Evolutionary conservation across 2,888 invertebrate species (phyloP).

Genomic region (Eretmocerus hayati): DNA sequence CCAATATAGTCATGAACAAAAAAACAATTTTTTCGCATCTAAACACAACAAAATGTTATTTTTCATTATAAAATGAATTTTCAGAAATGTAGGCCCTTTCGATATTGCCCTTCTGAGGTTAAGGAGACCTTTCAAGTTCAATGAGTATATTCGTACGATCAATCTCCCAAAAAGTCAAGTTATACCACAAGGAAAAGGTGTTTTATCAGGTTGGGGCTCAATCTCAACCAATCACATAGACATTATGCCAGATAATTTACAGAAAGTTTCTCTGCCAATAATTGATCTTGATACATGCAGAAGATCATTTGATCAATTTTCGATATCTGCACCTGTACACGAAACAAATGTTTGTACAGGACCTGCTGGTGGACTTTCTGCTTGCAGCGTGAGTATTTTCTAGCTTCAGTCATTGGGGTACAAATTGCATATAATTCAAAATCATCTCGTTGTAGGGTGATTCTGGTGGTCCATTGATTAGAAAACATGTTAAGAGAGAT

Average conservation of each 20-base stretch:
- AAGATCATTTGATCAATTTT: constrained; percentile 20
- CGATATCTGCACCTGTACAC: constrained; percentile 28
- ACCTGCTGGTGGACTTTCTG: constrained; percentile 20
- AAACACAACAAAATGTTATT: too few relatives aligned
- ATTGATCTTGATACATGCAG: constrained; percentile 31
- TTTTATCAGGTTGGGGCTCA: constrained; percentile 50
- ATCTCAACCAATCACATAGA: constrained; percentile 26
- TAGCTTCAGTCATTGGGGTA: not conserved
- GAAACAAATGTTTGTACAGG: constrained; percentile 34
- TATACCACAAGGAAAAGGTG: constrained; percentile 36
- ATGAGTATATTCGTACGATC: constrained; percentile 39
- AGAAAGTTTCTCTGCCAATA: constrained; percentile 33
- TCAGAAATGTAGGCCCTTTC: constrained; percentile 42
- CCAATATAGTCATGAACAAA: too few relatives aligned
- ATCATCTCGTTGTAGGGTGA: constrained; percentile 35
- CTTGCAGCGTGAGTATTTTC: constrained; percentile 19
- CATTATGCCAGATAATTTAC: constrained; percentile 34
- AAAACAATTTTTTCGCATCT: too few relatives aligned
- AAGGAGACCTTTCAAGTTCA: constrained; percentile 32
- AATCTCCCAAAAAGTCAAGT: constrained; percentile 37
- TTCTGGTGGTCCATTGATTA: constrained; percentile 42
- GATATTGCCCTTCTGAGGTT: constrained; percentile 52
- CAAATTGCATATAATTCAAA: not conserved
- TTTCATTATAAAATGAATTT: too few relatives aligned
- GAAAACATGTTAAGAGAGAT: constrained; percentile 25